Base-by-base conservation (phyloP, 2,888 invertebrate species). In the Odontothrips loti region DNA sequence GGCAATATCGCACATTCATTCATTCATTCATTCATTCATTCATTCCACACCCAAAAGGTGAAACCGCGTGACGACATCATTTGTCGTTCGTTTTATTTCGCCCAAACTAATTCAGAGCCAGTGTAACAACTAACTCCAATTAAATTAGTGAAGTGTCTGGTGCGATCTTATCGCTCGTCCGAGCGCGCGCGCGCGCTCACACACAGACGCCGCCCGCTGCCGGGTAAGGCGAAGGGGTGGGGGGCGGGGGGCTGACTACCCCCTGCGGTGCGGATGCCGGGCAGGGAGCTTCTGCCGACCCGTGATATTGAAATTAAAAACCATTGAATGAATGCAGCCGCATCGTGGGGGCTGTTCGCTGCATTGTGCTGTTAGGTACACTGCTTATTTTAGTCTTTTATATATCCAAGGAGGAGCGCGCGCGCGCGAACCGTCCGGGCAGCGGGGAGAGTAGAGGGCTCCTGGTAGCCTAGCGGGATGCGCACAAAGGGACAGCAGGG, bases 321-420 rank as follows among this genome's bases (percentile, higher is more conserved):
- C 68, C 68, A 68, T 68, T 23, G 68, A 68, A 11, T 68, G 68
- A 68, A 23, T 68, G 68, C 34, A 6, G 34, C 34, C 34, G 34
- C 34, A n/a, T n/a, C 34, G 34, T 43, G 6, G 34, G 34, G 34
- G 34, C 34, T n/a, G n/a, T n/a, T 6, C 34, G 34, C 34, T 43
- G n/a, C 23, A 68, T 68, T 68, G 68, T 68, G 23, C 68, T 43
- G 68, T 11, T 23, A 23, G 23, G 68, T 68, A 68, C 68, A 68
- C 68, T 68, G 68, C 68, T 68, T 68, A 68, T 68, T 68, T 68
- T 68, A 68, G 68, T 68, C 68, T 68, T 68, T 68, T 68, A 68
- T 68, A n/a, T n/a, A 63, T n/a, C n/a, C 63, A n/a, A n/a, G 63
- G n/a, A 1, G 63, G 63, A n/a, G 63, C 8, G 63, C 48, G 48